Conservation (phyloP, 2,797 vertebrate genomes). For the Rhyacichthys aspro region DNA sequence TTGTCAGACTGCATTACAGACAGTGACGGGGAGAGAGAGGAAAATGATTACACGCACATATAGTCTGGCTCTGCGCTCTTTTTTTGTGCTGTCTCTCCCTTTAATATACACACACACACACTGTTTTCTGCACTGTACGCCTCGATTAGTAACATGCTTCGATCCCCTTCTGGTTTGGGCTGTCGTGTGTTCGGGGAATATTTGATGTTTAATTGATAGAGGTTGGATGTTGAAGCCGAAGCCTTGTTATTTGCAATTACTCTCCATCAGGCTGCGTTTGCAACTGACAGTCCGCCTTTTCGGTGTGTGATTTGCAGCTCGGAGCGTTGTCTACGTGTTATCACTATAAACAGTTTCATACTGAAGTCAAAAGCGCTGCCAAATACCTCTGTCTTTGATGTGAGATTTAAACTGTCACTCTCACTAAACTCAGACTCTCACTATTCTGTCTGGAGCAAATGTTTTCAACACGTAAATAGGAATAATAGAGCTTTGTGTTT, state of each 20-base stretch:
- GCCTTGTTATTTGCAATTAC: conserved; percentile 52
- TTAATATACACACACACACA: conserved; percentile 14
- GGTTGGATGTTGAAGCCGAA: conserved; percentile 38
- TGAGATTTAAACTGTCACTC: conserved; percentile 43
- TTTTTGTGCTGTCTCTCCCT: conserved; percentile 5
- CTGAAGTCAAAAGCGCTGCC: conserved; percentile 31
- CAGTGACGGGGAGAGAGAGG: conserved; percentile 45
- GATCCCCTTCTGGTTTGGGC: conserved; percentile 34
- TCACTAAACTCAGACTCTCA: conserved; percentile 34
- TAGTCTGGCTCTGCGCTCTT: conserved; percentile 16
- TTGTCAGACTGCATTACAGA: conserved; percentile 68
- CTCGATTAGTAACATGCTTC: conserved; percentile 48
- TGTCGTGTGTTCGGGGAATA: conserved; percentile 43
- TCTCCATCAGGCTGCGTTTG: conserved; percentile 11
- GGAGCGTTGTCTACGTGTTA: conserved; percentile 14
- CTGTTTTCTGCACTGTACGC: conserved; percentile 21
- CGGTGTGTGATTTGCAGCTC: conserved; percentile 15
- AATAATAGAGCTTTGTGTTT: background rate
- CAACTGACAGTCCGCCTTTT: conserved; percentile 2
- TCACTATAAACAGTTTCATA: conserved; percentile 24
- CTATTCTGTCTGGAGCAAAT: background rate
- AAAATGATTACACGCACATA: conserved; percentile 41
- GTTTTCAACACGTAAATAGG: too few relatives aligned
- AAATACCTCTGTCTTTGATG: conserved; percentile 24
- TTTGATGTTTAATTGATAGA: conserved; percentile 66